Percentiles rank a stretch among this genome's conserved stretches.
These are phyloP conservation scores for Eucera pruinosa DNA, from an alignment of 2,888 invertebrate genomes.

Conservation along the genomic window DNA sequence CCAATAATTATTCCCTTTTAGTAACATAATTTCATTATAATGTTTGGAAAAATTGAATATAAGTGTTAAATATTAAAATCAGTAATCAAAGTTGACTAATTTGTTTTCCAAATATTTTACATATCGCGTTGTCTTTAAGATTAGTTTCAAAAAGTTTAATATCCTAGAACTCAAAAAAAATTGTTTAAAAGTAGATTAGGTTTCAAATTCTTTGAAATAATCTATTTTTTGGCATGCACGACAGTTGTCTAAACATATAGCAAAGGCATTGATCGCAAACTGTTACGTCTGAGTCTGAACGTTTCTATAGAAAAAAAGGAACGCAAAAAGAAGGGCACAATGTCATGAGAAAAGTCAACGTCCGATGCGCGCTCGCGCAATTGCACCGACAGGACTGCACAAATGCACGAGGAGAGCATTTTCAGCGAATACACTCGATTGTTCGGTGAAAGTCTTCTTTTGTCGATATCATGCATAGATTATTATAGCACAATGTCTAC, in stretches of 20 bases:
- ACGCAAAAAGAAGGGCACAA: conserved; percentile 39
- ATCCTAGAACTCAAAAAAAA: no score
- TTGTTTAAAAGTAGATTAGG: background rate
- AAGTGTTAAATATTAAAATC: background rate
- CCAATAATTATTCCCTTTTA: no score
- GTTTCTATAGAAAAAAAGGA: background rate
- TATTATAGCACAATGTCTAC: background rate
- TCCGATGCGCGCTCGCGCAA: conserved; percentile 42
- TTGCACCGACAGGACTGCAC: conserved; percentile 31
- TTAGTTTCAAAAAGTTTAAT: background rate
- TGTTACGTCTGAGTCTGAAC: background rate
- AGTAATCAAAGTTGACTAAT: background rate
- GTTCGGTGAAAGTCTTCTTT: conserved; percentile 74
- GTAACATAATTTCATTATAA: no score
- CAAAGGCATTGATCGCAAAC: background rate
- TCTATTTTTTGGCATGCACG: background rate
- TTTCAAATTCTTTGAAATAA: background rate
- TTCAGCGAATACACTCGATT: conserved; percentile 61
- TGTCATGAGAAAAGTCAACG: conserved; percentile 59
- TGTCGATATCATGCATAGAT: conserved; percentile 12
- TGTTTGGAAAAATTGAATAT: background rate
- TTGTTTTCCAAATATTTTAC: background rate
- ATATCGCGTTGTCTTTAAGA: background rate
- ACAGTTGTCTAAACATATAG: background rate
- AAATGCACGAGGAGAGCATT: conserved; percentile 43